phyloP scores from a whole-genome alignment of 2,888 invertebrate species.

The Drosophila subsilvestris region DNA sequence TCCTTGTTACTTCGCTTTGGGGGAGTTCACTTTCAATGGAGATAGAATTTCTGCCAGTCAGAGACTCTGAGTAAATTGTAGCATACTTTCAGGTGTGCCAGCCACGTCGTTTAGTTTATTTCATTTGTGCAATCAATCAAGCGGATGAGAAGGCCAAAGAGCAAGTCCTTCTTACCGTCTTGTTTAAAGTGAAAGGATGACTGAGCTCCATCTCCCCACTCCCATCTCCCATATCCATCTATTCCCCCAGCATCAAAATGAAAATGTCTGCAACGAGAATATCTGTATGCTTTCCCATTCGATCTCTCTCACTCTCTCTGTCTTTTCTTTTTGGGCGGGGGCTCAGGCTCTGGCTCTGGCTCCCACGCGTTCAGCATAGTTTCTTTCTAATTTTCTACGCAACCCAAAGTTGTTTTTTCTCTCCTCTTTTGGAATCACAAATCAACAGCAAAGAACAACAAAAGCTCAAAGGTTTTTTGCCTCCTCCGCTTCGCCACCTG shows the following conservation, averaged over 20 bases:
- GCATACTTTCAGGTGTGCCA: constrained; percentile 38
- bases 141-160: constrained; percentile 64
- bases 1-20: constrained; percentile 8
- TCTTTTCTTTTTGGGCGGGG: too few species aligned
- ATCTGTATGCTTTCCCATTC: neutral
- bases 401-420: neutral
- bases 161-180: constrained; percentile 24
- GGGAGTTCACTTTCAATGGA: constrained; percentile 56
- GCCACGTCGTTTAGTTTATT: constrained; percentile 48
- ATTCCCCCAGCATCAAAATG: neutral
- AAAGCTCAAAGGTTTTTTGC: constrained; percentile 1
- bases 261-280: constrained; percentile 10
- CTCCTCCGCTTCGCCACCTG: neutral
- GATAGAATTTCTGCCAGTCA: constrained; percentile 46
- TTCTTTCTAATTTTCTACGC: neutral
- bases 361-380: neutral
- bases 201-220: constrained; percentile 39
- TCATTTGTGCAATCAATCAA: constrained; percentile 72
- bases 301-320: too few species aligned
- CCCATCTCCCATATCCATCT: neutral
- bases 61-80: constrained; percentile 36
- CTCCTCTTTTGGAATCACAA: neutral
- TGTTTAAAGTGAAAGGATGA: constrained; percentile 48
- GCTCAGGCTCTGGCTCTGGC: neutral
- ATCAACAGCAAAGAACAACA: neutral